These are phyloP conservation scores for Acyrthosiphon pisum DNA, from an alignment of 1,140 invertebrate species.

Conservation along the genomic window DNA sequence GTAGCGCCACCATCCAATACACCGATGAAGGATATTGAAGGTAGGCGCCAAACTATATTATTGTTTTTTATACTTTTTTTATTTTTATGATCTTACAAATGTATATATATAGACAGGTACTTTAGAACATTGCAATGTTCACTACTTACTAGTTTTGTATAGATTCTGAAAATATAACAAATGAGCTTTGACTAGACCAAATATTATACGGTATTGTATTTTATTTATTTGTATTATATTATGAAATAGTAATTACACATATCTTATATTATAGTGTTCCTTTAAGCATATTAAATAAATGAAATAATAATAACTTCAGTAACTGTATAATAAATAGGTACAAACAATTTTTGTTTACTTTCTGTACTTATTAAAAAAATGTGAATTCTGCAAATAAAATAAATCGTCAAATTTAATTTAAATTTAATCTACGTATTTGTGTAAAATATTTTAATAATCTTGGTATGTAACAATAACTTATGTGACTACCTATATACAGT, in stretches of 20 bases:
- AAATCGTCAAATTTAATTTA: background rate
- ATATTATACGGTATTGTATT: background rate
- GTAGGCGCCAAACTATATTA: background rate
- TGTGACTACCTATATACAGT: no score
- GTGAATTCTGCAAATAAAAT: background rate
- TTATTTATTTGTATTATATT: background rate
- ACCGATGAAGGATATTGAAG: slow-evolving; percentile 55
- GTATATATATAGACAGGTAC: background rate
- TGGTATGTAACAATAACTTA: no score
- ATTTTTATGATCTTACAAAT: background rate
- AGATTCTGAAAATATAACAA: background rate
- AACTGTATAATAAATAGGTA: background rate
- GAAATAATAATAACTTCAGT: background rate
- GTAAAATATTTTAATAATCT: no score
- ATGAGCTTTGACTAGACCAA: background rate
- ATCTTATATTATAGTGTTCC: background rate
- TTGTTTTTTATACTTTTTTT: background rate
- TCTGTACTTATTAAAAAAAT: background rate
- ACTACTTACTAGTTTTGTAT: background rate
- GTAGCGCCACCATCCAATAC: slow-evolving; percentile 19
- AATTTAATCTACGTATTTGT: background rate
- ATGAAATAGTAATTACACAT: background rate
- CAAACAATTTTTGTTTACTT: background rate
- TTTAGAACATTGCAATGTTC: background rate
- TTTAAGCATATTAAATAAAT: no score